Evolutionary conservation across 2,888 invertebrate species (phyloP).

Genomic region (Andrena flavipes): DNA sequence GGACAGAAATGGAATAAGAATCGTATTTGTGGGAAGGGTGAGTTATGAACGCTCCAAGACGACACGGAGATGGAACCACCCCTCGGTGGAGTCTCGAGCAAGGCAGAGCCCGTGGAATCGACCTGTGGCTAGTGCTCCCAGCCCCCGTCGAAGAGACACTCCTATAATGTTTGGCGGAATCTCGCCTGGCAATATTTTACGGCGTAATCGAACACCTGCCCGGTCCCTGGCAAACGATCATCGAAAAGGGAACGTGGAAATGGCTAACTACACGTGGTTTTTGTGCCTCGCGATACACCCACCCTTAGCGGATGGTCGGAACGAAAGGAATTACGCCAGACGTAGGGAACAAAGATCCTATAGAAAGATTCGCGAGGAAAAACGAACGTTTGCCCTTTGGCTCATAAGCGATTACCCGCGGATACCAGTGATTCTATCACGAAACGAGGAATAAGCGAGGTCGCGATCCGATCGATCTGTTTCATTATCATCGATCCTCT

Average conservation of each 20-base stretch:
- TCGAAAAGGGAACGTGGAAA: conserved; percentile 3
- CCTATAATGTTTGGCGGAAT: neutral
- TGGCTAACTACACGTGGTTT: neutral
- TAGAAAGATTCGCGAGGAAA: neutral
- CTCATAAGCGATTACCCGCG: neutral
- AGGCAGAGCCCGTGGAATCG: neutral
- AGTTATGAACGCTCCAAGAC: neutral
- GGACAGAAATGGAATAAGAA: conserved; percentile 11
- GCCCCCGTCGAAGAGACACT: neutral
- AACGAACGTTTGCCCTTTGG: neutral
- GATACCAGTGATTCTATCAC: neutral
- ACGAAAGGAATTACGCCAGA: neutral
- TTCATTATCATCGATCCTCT: neutral
- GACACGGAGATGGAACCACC: neutral
- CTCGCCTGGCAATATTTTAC: conserved; percentile 5
- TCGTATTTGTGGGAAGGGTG: neutral
- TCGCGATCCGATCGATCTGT: neutral
- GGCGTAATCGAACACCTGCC: conserved; percentile 3
- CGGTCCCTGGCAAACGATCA: neutral
- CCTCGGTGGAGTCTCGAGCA: neutral
- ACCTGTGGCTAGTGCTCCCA: neutral
- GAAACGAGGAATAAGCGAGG: neutral
- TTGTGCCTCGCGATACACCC: neutral
- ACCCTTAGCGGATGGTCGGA: neutral
- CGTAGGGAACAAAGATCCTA: neutral